Percentiles rank a stretch among this genome's conserved stretches.
phyloP scores from a whole-genome alignment of 2,888 invertebrate species.

The Rambutsinella grinnellia region DNA sequence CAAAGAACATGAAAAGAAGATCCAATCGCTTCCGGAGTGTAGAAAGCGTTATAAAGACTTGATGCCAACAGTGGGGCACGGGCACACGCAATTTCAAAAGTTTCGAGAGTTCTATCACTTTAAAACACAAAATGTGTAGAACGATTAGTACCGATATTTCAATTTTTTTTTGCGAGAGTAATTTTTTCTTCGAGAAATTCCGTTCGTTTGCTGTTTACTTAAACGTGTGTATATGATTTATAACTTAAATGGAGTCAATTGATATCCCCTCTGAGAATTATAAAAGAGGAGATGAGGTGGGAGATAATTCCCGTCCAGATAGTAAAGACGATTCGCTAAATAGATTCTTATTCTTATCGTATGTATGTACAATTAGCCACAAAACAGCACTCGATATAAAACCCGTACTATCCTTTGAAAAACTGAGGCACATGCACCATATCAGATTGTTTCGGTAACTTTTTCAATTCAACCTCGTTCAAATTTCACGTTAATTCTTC shows the following conservation, averaged over 20 bases:
- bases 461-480: not conserved
- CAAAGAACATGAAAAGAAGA: constrained; percentile 18
- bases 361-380: not conserved
- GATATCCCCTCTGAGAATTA: too few species aligned
- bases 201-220: constrained; percentile 30
- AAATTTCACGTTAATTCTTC: not conserved
- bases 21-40: constrained; percentile 53
- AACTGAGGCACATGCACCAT: not conserved
- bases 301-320: constrained; percentile 21
- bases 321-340: too few species aligned
- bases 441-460: not conserved
- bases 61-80: constrained; percentile 18
- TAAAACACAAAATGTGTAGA: not conserved
- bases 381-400: not conserved
- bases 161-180: not conserved
- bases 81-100: constrained; percentile 41
- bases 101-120: not conserved
- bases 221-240: not conserved
- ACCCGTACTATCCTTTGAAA: not conserved
- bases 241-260: too few species aligned
- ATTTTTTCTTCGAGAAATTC: constrained; percentile 22
- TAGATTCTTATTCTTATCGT: too few species aligned
- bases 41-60: constrained; percentile 46
- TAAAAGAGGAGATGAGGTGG: not conserved
- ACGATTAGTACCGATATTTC: constrained; percentile 30